Evolutionary conservation across 2,888 invertebrate genomes (phyloP).

Genomic region (Steinernema carpocapsae): DNA sequence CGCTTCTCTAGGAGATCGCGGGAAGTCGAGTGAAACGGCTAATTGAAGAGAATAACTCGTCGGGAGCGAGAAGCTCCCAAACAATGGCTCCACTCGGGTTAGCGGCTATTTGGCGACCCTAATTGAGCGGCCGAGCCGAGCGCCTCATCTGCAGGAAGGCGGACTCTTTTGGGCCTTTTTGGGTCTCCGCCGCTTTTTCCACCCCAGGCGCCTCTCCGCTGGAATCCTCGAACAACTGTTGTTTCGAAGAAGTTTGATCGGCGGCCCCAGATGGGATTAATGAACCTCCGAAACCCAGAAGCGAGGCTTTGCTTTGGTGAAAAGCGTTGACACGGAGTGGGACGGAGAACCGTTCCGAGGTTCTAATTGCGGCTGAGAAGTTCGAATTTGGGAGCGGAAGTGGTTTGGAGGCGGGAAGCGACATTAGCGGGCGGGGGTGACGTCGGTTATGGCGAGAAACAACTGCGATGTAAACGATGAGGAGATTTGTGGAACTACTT

Average conservation of each 20-base stretch:
- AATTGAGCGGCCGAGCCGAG: slow-evolving; percentile 20
- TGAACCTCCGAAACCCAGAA: slow-evolving; percentile 11
- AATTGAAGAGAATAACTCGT: slow-evolving; percentile 13
- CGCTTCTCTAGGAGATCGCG: neutral
- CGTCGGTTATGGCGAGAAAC: too few relatives aligned
- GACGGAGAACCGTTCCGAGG: neutral
- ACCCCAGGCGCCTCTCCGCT: neutral
- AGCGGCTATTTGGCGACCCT: slow-evolving; percentile 31
- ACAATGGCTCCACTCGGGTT: slow-evolving; percentile 20
- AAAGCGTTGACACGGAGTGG: neutral
- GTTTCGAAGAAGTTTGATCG: slow-evolving; percentile 32
- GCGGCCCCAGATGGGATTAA: slow-evolving; percentile 24
- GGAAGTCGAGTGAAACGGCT: slow-evolving; percentile 11
- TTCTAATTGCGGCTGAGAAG: slow-evolving; percentile 13
- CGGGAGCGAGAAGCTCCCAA: slow-evolving; percentile 20
- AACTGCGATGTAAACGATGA: neutral
- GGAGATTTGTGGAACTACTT: neutral
- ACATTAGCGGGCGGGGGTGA: too few relatives aligned
- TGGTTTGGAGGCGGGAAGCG: too few relatives aligned
- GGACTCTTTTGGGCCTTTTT: slow-evolving; percentile 22
- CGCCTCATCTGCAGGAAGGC: slow-evolving; percentile 33
- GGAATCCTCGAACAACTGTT: slow-evolving; percentile 12
- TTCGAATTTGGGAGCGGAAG: neutral
- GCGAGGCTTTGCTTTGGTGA: neutral
- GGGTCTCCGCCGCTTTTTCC: neutral